A percentile compares a stretch with the other conserved stretches of the same genome.
Conservation (phyloP, 2,888 invertebrate species). For the Coenonympha arcania region DNA sequence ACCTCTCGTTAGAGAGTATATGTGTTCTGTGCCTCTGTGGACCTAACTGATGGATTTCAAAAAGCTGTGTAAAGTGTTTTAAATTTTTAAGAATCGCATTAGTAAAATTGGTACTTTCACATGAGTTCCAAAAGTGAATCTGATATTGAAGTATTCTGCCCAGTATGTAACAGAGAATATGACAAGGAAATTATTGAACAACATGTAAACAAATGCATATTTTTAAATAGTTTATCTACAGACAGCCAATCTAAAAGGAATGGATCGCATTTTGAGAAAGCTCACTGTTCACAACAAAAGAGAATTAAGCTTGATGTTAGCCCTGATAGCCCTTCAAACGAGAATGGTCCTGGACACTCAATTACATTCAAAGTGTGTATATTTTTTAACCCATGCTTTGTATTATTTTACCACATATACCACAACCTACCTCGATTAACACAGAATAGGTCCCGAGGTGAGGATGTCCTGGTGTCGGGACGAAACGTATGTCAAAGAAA, state of each 20-base stretch:
- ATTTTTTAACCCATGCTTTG: neutral
- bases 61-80: no score
- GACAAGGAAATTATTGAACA: slow-evolving; percentile 70
- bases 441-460: no score
- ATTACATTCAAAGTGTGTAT: neutral
- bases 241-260: slow-evolving; percentile 40
- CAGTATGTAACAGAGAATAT: slow-evolving; percentile 77
- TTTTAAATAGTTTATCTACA: slow-evolving; percentile 66
- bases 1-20: no score
- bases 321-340: neutral
- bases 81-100: no score
- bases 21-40: no score
- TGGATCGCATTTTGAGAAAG: slow-evolving; percentile 36
- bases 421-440: no score
- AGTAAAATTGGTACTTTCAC: no score
- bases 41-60: no score
- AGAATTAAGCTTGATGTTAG: slow-evolving; percentile 37
- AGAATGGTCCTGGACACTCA: neutral
- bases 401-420: no score
- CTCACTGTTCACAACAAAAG: slow-evolving; percentile 42
- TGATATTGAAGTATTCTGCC: slow-evolving; percentile 62
- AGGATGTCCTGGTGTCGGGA: no score
- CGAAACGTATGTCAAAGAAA: no score
- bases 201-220: slow-evolving; percentile 81
- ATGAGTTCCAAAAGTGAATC: slow-evolving; percentile 1